phyloP scores from a whole-genome alignment of 2,113 vertebrate species.

The Chaenogobius annularis region DNA sequence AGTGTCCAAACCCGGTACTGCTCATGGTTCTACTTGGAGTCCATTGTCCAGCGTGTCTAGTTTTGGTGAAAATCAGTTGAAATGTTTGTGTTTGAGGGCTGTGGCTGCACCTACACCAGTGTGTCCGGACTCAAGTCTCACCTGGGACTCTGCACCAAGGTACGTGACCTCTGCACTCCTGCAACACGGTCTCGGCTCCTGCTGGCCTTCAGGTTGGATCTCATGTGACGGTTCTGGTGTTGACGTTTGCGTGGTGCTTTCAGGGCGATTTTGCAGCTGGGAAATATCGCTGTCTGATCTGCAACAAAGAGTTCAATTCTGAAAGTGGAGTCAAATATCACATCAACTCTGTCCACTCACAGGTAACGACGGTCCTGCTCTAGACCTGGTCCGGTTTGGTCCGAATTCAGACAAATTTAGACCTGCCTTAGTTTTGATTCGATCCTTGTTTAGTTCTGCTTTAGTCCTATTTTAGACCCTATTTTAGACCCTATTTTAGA shows the following conservation, averaged over 20 bases:
- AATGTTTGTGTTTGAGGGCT: constrained; percentile 80
- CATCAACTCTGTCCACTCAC: constrained; percentile 91
- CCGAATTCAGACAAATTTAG: neutral
- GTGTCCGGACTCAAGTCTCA: constrained; percentile 94
- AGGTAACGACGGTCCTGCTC: constrained; percentile 74
- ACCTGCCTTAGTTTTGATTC: neutral
- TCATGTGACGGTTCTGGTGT: no score
- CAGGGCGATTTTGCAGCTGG: constrained; percentile 92
- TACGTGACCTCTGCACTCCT: constrained; percentile 26
- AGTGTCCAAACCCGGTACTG: constrained; percentile 91
- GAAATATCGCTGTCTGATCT: constrained; percentile 92
- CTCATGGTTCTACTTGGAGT: no score
- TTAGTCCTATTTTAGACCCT: no score
- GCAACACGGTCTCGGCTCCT: no score
- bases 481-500: no score
- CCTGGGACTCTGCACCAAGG: constrained; percentile 88
- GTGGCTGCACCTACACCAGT: constrained; percentile 88
- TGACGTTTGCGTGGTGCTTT: constrained; percentile 21
- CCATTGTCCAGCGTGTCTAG: no score
- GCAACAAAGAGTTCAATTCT: constrained; percentile 91
- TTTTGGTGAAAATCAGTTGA: neutral
- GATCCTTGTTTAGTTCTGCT: neutral
- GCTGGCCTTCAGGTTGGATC: no score
- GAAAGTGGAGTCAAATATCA: constrained; percentile 98
- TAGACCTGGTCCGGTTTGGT: neutral